Evolutionary conservation across 2,888 invertebrate genomes (phyloP).

Genomic region (Shargacucullia verbasci): DNA sequence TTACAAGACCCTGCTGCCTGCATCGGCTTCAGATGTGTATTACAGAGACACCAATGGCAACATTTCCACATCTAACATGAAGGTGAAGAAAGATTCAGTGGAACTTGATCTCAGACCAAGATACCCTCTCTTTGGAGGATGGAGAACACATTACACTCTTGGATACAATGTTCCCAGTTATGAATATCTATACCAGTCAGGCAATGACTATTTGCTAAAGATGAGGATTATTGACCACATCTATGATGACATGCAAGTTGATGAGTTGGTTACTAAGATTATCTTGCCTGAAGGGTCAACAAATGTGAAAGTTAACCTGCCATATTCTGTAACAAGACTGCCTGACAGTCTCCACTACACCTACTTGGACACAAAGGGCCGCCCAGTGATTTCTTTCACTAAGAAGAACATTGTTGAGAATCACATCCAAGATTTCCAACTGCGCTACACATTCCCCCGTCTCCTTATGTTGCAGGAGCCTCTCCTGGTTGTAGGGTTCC

Average conservation of each 20-base stretch:
- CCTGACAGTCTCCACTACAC: slow-evolving; percentile 95
- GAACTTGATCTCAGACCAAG: slow-evolving; percentile 98
- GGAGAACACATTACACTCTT: slow-evolving; percentile 98
- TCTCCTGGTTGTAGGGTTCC: slow-evolving; percentile 94
- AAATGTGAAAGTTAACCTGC: slow-evolving; percentile 94
- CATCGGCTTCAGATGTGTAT: slow-evolving; percentile 98
- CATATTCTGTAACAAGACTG: slow-evolving; percentile 93
- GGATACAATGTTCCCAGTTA: slow-evolving; percentile 99
- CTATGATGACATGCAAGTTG: slow-evolving; percentile 98
- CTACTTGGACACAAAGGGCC: slow-evolving; percentile 98
- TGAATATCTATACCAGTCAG: slow-evolving; percentile 96
- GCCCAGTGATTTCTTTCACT: slow-evolving; percentile 95
- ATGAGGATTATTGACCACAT: slow-evolving; percentile 99
- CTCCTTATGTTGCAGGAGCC: slow-evolving; percentile 97
- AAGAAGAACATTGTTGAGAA: slow-evolving; percentile 97
- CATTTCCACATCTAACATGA: slow-evolving; percentile 98
- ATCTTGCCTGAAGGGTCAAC: slow-evolving; percentile 98
- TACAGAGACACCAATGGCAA: slow-evolving; percentile 99
- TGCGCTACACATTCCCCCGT: slow-evolving; percentile 96
- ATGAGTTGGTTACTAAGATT: slow-evolving; percentile 95
- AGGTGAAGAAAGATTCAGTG: slow-evolving; percentile 96
- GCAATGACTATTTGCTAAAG: slow-evolving; percentile 94
- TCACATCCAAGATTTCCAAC: slow-evolving; percentile 98
- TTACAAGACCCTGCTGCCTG: slow-evolving; percentile 95
- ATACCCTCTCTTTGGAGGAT: slow-evolving; percentile 99